Conservation (phyloP, 2,888 invertebrate genomes). For the Papilio gigon region DNA sequence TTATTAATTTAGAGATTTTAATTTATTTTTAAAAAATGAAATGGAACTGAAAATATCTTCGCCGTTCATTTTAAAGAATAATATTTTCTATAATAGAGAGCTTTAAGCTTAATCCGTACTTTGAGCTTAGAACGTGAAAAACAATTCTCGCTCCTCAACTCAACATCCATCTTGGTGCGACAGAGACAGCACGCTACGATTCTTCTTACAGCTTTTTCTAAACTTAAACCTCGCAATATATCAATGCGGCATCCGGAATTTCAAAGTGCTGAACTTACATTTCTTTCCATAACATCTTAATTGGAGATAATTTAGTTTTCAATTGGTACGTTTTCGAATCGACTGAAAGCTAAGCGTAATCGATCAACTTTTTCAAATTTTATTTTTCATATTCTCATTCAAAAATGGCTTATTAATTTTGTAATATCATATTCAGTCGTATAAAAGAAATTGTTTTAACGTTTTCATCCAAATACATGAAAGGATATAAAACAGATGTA, state of each 20-base stretch:
- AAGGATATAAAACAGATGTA: neutral
- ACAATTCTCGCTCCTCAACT: constrained; percentile 23
- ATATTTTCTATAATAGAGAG: constrained; percentile 11
- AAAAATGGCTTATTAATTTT: neutral
- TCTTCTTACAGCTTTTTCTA: constrained; percentile 25
- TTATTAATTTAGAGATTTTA: too few species aligned
- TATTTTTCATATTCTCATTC: neutral
- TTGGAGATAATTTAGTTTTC: neutral
- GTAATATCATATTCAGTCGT: neutral
- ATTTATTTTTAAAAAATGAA: too few species aligned
- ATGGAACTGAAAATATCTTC: neutral
- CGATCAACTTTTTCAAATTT: neutral
- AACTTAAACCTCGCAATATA: constrained; percentile 19
- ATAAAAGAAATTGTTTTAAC: neutral
- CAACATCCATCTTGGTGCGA: constrained; percentile 18
- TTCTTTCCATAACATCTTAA: constrained; percentile 4
- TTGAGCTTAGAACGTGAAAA: constrained; percentile 18
- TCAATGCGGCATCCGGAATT: constrained; percentile 3
- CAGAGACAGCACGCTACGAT: constrained; percentile 14
- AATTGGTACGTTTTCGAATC: neutral
- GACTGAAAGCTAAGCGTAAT: neutral
- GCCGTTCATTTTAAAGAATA: neutral
- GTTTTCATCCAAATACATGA: too few species aligned
- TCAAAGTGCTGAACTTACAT: neutral
- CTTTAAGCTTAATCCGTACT: constrained; percentile 18